Evolutionary conservation across 2,113 vertebrate genomes (phyloP).

Genomic region (Falcunculus frontatus): DNA sequence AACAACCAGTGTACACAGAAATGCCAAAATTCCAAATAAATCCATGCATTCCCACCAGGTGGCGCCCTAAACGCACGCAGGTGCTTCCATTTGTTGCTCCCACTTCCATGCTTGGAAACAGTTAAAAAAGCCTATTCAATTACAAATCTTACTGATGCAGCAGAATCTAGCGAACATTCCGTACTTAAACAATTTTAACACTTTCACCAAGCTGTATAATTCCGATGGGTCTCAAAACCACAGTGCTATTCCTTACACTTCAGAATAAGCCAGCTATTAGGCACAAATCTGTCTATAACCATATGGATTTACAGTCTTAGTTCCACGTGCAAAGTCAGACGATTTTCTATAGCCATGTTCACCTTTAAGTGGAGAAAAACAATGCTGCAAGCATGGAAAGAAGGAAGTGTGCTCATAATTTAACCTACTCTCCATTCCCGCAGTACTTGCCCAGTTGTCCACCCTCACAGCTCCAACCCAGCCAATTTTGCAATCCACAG

Average conservation of each 20-base stretch:
- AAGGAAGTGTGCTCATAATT: not conserved
- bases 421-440: not conserved
- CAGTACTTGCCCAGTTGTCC: no score
- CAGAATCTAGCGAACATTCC: not conserved
- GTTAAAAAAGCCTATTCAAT: not conserved
- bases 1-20: rapidly evolving
- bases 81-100: rapidly evolving
- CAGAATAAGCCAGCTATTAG: not conserved
- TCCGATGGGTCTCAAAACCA: not conserved
- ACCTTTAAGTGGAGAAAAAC: not conserved
- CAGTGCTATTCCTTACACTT: not conserved
- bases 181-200: not conserved
- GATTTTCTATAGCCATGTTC: not conserved
- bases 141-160: no score
- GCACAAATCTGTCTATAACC: not conserved
- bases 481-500: not conserved
- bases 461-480: not conserved
- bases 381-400: not conserved
- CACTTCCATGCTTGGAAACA: rapidly evolving
- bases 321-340: not conserved
- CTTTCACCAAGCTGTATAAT: not conserved
- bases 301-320: not conserved
- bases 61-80: not conserved
- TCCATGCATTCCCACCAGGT: not conserved
- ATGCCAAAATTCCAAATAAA: not conserved